Evolutionary conservation across 2,888 invertebrate species (phyloP), one percentile per base, ranked within the genome.

Genomic region (Anaspis maculata): DNA sequence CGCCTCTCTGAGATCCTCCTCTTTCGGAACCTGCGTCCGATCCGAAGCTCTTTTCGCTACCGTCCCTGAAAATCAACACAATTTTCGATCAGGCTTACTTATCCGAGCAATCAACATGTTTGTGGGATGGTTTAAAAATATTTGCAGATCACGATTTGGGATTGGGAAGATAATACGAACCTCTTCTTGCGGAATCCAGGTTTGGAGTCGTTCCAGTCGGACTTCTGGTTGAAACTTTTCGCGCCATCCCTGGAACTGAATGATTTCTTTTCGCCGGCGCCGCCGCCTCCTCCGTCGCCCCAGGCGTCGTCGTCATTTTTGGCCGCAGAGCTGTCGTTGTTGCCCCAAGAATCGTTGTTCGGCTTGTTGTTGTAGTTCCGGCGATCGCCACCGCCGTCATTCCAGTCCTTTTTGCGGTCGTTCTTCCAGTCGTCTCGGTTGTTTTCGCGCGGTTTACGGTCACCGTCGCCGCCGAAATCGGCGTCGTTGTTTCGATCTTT

Each of bases 31-130:
- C n/a, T n/a, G n/a, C n/a, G n/a, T n/a, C n/a, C n/a, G n/a, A n/a
- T n/a, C n/a, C n/a, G 9, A 47, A 57, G 36, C 58, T 52, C 30
- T 54, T 58, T 27, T 62, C n/a, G 28, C 54, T 56, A 3, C 49
- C 50, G 15, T 57, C 59, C 30, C 59, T 56, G 31, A 13, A 41
- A 37, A 30, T n/a, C n/a, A n/a, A n/a, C n/a, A n/a, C n/a, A n/a
- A n/a, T n/a, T n/a, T n/a, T n/a, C n/a, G n/a, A n/a, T n/a, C n/a
- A n/a, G n/a, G n/a, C n/a, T n/a, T n/a, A n/a, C n/a, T n/a, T n/a
- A n/a, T n/a, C n/a, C n/a, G n/a, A n/a, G n/a, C n/a, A n/a, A n/a
- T n/a, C n/a, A n/a, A n/a, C n/a, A n/a, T n/a, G n/a, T n/a, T n/a
- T n/a, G n/a, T n/a, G n/a, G n/a, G n/a, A n/a, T n/a, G n/a, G n/a